Evolutionary conservation across 2,113 vertebrate genomes (phyloP).

Genomic region (Hypanus sabinus): DNA sequence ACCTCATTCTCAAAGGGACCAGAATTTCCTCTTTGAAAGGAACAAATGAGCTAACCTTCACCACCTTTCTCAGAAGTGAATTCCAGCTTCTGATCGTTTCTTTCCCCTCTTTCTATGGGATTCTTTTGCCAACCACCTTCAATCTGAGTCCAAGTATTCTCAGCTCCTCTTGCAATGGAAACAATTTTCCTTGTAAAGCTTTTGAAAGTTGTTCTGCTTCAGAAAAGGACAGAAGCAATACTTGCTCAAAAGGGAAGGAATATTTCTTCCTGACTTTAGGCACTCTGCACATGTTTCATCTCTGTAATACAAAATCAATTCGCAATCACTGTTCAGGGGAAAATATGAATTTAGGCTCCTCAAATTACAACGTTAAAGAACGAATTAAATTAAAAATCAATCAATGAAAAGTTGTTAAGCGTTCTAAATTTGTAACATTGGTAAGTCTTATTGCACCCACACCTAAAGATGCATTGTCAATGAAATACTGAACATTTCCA

Average conservation of each 20-base stretch:
- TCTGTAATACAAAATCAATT: not conserved
- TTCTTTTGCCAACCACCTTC: no score
- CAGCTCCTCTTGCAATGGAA: no score
- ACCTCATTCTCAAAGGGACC: no score
- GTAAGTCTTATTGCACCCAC: not conserved
- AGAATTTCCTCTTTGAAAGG: no score
- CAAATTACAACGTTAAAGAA: not conserved
- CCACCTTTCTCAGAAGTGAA: no score
- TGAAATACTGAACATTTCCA: not conserved
- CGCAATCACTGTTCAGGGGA: not conserved
- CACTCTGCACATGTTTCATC: not conserved
- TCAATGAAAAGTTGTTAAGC: not conserved
- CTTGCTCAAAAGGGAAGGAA: not conserved
- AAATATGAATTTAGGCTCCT: not conserved
- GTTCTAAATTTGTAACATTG: not conserved
- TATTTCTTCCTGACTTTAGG: not conserved
- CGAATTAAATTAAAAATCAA: not conserved
- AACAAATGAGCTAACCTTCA: no score
- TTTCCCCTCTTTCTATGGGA: no score
- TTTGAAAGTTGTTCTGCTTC: not conserved
- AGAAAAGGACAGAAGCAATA: not conserved
- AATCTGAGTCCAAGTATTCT: no score
- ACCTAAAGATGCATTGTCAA: not conserved
- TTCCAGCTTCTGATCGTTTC: no score
- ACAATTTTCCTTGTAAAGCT: not conserved